Percentiles rank a stretch among this genome's conserved stretches.
phyloP scores from a whole-genome alignment of 2,797 vertebrate species.

The Mormyrus hasselquistii region DNA sequence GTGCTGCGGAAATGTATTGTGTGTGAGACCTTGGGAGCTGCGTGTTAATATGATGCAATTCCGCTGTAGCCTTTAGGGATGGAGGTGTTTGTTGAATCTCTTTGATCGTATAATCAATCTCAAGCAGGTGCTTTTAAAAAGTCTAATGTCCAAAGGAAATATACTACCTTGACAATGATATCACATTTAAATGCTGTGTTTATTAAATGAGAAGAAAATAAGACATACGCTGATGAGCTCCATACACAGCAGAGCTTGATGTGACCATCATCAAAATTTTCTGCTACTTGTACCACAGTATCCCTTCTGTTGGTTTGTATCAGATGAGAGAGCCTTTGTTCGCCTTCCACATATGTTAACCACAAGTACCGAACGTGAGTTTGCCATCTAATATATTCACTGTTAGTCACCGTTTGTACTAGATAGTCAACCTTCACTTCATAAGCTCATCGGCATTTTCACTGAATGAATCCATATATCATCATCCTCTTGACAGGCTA shows the following conservation, averaged over 20 bases:
- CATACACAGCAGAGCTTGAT: neutral
- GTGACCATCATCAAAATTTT: neutral
- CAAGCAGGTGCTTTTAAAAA: neutral
- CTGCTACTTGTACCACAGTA: neutral
- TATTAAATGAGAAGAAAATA: neutral
- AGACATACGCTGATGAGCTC: neutral
- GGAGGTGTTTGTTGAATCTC: neutral
- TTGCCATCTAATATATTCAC: neutral
- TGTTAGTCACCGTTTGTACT: neutral
- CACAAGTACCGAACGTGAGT: neutral
- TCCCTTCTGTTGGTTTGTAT: neutral
- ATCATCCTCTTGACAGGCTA: neutral
- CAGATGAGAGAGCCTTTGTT: neutral
- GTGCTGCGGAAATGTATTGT: neutral
- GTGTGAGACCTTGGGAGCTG: neutral
- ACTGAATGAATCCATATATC: neutral
- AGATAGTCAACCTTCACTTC: neutral
- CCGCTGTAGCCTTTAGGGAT: neutral
- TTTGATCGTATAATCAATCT: neutral
- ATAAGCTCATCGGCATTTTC: neutral
- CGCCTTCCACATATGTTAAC: neutral
- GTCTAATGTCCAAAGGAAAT: neutral
- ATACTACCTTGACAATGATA: neutral
- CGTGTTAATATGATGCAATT: neutral
- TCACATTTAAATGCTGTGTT: neutral